Base-by-base conservation (phyloP, 2,888 invertebrate genomes). In the Drosophila mimetica region DNA sequence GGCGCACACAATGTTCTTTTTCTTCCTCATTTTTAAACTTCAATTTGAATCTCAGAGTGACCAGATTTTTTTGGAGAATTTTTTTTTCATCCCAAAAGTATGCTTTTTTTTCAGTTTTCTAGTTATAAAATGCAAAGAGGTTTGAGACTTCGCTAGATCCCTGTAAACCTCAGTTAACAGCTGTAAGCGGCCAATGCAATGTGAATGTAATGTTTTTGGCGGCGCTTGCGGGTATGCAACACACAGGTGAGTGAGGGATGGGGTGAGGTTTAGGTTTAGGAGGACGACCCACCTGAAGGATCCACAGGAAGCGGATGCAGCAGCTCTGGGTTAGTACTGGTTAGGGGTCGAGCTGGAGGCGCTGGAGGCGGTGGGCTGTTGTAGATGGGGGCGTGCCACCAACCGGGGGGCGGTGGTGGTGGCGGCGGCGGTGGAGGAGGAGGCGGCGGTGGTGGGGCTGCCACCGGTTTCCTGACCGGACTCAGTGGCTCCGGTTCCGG, bases 331-430 rank as follows among this genome's bases (percentile, higher is more conserved):
- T 81, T 80, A 75, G 74, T 75, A 74, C 64, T 79, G 67, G 76
- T 75, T 73, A 71, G 67, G 73, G 64, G 59, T 64, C 69, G 66
- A 63, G 75, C 71, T 72, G 80, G 59, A 30, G 30, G 30, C 11
- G 30, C 30, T 30, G 30, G 7, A 7, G 25, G 7, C 50, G 67
- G 76, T 63, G 65, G 71, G 53, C 65, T 64, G 54, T 20, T 64
- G 77, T 59, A 63, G 48, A 67, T 65, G 46, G 81, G 82, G 47
- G 67, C 51, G 22, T 76, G 74, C 89, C 81, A 87, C 77, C 89
- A 88, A 55, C 88, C 84, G 11, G 86, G 85, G 13, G 90, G 90
- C 54, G 89, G 89, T 37, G 89, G 89, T 28, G 90, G 90, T n/a
- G 90, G 89, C n/a, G 89, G 90, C 1, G 90, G 90, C 4, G 89